Evolutionary conservation across 2,888 invertebrate species (phyloP).

Genomic region (Apamea monoglypha): DNA sequence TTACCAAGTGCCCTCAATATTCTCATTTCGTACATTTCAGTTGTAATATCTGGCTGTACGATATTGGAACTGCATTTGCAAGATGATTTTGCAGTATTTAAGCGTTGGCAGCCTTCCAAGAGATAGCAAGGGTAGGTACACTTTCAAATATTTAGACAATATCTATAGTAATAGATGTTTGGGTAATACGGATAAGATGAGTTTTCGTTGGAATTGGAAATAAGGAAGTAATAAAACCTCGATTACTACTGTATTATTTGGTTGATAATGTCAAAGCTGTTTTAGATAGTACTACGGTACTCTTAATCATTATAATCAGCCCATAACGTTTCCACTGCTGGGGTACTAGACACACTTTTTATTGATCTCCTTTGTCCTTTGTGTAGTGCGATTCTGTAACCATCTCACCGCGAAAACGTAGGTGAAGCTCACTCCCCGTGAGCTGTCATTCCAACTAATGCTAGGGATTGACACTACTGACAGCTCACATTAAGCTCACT

Average conservation of each 20-base stretch:
- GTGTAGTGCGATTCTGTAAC: too few relatives aligned
- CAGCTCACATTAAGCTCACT: too few relatives aligned
- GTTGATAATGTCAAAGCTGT: conserved; percentile 9
- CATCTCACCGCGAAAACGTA: too few relatives aligned
- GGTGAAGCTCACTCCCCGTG: too few relatives aligned
- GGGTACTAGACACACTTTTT: too few relatives aligned
- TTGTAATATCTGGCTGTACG: conserved; percentile 66
- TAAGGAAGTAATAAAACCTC: conserved; percentile 19
- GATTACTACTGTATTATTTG: not conserved
- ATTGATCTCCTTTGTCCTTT: too few relatives aligned
- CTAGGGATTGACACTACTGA: too few relatives aligned
- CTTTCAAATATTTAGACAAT: conserved; percentile 70
- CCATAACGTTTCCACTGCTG: too few relatives aligned
- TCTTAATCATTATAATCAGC: too few relatives aligned
- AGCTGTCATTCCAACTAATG: too few relatives aligned
- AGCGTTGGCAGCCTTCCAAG: conserved; percentile 68
- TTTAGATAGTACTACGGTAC: not conserved
- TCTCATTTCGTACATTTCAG: conserved; percentile 64
- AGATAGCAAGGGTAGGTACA: conserved; percentile 65
- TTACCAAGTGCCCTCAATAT: conserved; percentile 25
- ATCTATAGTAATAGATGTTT: conserved; percentile 55
- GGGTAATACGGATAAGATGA: conserved; percentile 37
- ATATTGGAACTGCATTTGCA: conserved; percentile 71
- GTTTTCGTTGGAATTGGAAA: conserved; percentile 23
- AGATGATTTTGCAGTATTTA: conserved; percentile 71